A percentile compares a stretch with the other conserved stretches of the same genome.
Evolutionary conservation across 2,797 vertebrate species (phyloP).

Genomic region (Percopsis omiscomaycus): DNA sequence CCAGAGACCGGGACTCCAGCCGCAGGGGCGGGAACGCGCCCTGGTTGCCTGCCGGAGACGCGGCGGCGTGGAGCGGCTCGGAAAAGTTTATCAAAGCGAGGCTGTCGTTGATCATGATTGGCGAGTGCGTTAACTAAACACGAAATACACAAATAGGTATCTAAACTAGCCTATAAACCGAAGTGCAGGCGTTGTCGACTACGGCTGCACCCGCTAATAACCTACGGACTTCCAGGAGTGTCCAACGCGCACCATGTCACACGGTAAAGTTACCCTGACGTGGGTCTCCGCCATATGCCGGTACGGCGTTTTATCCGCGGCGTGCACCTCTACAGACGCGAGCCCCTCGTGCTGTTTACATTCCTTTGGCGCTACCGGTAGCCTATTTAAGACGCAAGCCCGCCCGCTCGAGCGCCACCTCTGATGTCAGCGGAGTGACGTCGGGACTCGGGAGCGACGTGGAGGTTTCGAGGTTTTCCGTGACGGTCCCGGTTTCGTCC

Average conservation of each 20-base stretch:
- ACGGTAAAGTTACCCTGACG: too few species aligned
- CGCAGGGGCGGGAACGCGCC: slow-evolving; percentile 55
- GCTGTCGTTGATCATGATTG: slow-evolving; percentile 66
- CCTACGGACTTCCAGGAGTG: too few species aligned
- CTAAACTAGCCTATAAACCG: not conserved
- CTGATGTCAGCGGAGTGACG: slow-evolving; percentile 72
- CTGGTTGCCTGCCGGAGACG: slow-evolving; percentile 42
- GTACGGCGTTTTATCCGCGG: too few species aligned
- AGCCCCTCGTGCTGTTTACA: slow-evolving; percentile 29
- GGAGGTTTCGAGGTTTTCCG: not conserved
- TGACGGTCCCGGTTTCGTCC: not conserved
- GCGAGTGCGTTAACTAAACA: not conserved
- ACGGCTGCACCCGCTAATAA: too few species aligned
- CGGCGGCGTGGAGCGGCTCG: slow-evolving; percentile 39
- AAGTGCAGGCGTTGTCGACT: not conserved
- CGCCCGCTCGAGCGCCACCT: slow-evolving; percentile 2
- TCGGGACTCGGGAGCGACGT: slow-evolving; percentile 1
- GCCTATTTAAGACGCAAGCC: slow-evolving; percentile 44
- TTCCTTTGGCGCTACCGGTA: slow-evolving; percentile 39
- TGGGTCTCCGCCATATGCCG: too few species aligned
- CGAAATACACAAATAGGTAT: not conserved
- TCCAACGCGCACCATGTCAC: not conserved
- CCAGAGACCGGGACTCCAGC: slow-evolving; percentile 74
- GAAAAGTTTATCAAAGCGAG: slow-evolving; percentile 59
- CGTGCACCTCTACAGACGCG: slow-evolving; percentile 28